Evolutionary conservation across 2,888 invertebrate species (phyloP).

Genomic region (Drosophila neonasuta): DNA sequence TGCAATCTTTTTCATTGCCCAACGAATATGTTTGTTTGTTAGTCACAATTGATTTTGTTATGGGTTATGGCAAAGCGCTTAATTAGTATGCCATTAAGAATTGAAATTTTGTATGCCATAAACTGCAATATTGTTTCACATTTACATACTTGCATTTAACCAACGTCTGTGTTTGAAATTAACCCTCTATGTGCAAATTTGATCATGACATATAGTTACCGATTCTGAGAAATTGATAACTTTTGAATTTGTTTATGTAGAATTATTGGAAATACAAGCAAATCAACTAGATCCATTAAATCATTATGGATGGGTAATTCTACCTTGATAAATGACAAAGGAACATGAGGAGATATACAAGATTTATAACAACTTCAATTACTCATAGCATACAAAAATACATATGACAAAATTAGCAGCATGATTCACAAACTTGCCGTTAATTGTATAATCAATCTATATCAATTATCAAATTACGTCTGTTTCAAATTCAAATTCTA

Average conservation of each 20-base stretch:
- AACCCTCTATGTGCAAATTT: not conserved
- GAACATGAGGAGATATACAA: slow-evolving; percentile 15
- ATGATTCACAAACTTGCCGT: slow-evolving; percentile 5
- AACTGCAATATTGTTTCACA: slow-evolving; percentile 36
- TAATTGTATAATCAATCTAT: not conserved
- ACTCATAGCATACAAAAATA: slow-evolving; percentile 8
- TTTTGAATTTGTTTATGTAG: slow-evolving; percentile 3
- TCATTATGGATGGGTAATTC: slow-evolving; percentile 1
- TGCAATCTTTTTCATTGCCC: not conserved
- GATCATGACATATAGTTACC: slow-evolving; percentile 1
- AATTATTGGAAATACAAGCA: not conserved
- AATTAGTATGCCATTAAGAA: slow-evolving; percentile 43
- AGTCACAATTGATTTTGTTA: slow-evolving; percentile 45
- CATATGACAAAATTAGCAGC: not conserved
- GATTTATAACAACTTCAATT: slow-evolving; percentile 6
- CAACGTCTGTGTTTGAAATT: not conserved
- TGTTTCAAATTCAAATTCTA: slow-evolving; percentile 1
- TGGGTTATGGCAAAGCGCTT: slow-evolving; percentile 26
- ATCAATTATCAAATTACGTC: not conserved
- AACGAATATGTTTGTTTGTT: slow-evolving; percentile 5
- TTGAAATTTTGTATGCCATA: slow-evolving; percentile 37
- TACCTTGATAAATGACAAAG: slow-evolving; percentile 16
- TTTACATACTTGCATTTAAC: slow-evolving; percentile 10
- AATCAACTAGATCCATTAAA: slow-evolving; percentile 2
- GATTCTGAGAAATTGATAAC: not conserved